Base-by-base conservation (phyloP, 2,888 invertebrate genomes). In the Tetheella fluctuosa region DNA sequence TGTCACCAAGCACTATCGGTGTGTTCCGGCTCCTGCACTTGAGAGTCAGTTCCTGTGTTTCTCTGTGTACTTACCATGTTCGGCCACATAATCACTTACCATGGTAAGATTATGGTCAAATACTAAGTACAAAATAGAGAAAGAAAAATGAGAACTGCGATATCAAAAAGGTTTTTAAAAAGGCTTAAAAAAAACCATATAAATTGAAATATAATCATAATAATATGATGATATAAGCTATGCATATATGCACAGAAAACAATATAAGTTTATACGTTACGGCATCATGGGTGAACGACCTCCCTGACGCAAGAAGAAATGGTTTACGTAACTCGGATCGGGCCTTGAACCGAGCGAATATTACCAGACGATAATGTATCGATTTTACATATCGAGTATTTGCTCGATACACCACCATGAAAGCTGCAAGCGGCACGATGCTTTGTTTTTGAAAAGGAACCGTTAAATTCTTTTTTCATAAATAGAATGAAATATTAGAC, bases 271-370 rank as follows among this genome's bases (percentile, higher is more conserved):
- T 8, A 48, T 48, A n/a, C 48, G 20, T 48, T 48, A 48, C 48
- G 48, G 48, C 48, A 48, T 48, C 37, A 23, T 15, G n/a, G 57
- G 30, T 58, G 52, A 53, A 17, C 39, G 52, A 58, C 53, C 53
- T 37, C 30, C 7, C 59, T 58, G 60, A 34, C 58, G 62, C 58
- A 63, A 59, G 59, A 52, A 59, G 59, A 59, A 59, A 62, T 55
- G 57, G 52, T 54, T 64, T 63, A 63, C 62, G 63, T 60, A 64
- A 64, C 60, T 0, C 25, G 8, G 48, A 17, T 20, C 58, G 64
- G 63, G 64, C 64, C 64, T 64, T 64, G 64, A 64, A 64, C 17
- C 42, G 55, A 55, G 34, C 55, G 55, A 34, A 23, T 55, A 55
- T 55, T 55, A 34, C 34, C 34, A 15, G 23, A 34, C 34, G 54